Evolutionary conservation across 2,797 vertebrate genomes (phyloP).

Genomic region (Ctenosaura bakeri): DNA sequence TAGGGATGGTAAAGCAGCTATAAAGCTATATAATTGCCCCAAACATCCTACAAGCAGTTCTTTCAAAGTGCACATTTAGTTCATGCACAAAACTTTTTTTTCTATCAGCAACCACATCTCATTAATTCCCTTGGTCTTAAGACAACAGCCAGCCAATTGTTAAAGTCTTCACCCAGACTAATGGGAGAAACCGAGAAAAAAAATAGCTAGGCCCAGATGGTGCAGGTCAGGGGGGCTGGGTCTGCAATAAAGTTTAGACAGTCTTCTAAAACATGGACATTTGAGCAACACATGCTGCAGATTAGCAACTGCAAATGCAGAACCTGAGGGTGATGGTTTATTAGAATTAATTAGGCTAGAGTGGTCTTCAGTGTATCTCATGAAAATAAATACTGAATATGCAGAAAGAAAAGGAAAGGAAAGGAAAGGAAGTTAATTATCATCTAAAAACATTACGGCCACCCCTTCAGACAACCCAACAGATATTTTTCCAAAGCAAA

Average conservation of each 20-base stretch:
- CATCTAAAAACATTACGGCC: neutral
- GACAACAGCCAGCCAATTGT: neutral
- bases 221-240: neutral
- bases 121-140: constrained; percentile 18
- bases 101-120: neutral
- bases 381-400: neutral
- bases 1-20: neutral
- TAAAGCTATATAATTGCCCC: neutral
- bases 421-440: neutral
- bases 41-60: neutral
- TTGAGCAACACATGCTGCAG: constrained; percentile 1
- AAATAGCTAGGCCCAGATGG: constrained; percentile 6
- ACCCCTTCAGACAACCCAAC: neutral
- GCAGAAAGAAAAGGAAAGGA: neutral
- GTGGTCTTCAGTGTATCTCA: neutral
- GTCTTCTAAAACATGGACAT: constrained; percentile 2
- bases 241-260: constrained; percentile 17
- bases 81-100: neutral
- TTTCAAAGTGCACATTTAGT: neutral
- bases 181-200: constrained; percentile 12
- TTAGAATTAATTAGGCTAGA: neutral
- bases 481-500: constrained; percentile 9
- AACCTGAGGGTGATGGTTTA: neutral
- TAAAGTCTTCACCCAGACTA: constrained; percentile 12
- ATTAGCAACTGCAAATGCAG: neutral